These are phyloP conservation scores for Oncopodura yosiiana DNA, from an alignment of 1,140 invertebrate genomes.

Conservation along the genomic window DNA sequence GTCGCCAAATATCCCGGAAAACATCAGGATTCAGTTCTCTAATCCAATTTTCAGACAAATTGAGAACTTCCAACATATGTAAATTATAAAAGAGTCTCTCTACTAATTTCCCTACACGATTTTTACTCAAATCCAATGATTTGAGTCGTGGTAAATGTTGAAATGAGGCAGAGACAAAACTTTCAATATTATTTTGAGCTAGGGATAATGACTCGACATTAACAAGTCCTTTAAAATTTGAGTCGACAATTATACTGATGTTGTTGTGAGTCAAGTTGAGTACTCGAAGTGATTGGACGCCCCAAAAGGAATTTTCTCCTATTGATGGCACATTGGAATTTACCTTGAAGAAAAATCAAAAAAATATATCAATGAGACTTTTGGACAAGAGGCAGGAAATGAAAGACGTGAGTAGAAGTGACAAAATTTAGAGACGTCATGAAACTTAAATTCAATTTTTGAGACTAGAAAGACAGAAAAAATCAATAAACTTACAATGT, in stretches of 20 bases:
- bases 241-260: slow-evolving; percentile 51
- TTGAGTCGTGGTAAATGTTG: slow-evolving; percentile 51
- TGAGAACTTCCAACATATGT: slow-evolving; percentile 52
- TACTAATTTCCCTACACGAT: slow-evolving; percentile 56
- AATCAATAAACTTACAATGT: slow-evolving; percentile 45
- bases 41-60: slow-evolving; percentile 62
- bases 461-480: too few relatives aligned
- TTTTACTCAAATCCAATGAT: slow-evolving; percentile 55
- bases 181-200: slow-evolving; percentile 43
- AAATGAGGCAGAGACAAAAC: slow-evolving; percentile 57
- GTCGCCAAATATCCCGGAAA: slow-evolving; percentile 56
- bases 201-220: slow-evolving; percentile 42
- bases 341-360: too few relatives aligned
- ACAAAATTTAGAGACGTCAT: too few relatives aligned
- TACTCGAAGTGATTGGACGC: slow-evolving; percentile 52
- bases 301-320: slow-evolving; percentile 66
- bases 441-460: too few relatives aligned
- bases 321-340: slow-evolving; percentile 64
- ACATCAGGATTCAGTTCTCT: slow-evolving; percentile 59
- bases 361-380: too few relatives aligned
- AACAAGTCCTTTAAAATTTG: slow-evolving; percentile 37
- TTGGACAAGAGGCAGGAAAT: too few relatives aligned
- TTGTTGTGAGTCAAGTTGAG: slow-evolving; percentile 66
- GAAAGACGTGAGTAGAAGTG: too few relatives aligned
- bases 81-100: slow-evolving; percentile 56